A percentile compares a stretch with the other conserved stretches of the same genome.
Evolutionary conservation across 2,888 invertebrate species (phyloP).

Genomic region (Pteria penguin): DNA sequence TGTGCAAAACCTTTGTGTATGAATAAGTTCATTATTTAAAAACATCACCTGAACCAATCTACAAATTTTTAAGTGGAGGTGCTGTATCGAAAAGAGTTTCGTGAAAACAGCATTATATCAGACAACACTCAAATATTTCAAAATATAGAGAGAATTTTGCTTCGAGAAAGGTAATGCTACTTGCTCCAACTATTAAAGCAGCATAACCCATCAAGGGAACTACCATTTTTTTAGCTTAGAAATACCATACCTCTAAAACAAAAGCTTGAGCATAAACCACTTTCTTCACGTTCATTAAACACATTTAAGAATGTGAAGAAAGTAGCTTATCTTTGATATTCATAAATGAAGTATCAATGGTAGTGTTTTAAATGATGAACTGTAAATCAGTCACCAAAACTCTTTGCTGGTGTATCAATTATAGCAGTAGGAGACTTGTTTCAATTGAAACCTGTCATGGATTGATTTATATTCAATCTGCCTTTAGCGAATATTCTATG

Average conservation of each 20-base stretch:
- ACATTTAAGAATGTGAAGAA: conserved; percentile 15
- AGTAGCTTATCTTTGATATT: conserved; percentile 26
- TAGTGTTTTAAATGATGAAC: conserved; percentile 28
- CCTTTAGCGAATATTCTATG: conserved; percentile 30
- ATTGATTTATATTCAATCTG: conserved; percentile 24
- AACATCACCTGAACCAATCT: conserved; percentile 40
- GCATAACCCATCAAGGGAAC: conserved; percentile 38
- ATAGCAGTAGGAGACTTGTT: conserved; percentile 36
- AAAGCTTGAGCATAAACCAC: conserved; percentile 24
- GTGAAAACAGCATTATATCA: conserved; percentile 53
- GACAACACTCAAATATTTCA: conserved; percentile 40
- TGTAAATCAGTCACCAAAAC: conserved; percentile 10
- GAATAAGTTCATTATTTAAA: conserved; percentile 44
- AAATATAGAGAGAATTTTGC: conserved; percentile 43
- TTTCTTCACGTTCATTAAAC: conserved; percentile 25
- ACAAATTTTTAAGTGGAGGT: conserved; percentile 50
- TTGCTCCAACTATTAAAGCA: conserved; percentile 57
- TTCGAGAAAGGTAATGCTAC: conserved; percentile 27
- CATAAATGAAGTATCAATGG: conserved; percentile 39
- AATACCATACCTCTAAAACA: conserved; percentile 37
- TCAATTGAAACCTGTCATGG: conserved; percentile 35
- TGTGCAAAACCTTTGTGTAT: conserved; percentile 49
- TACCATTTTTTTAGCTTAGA: conserved; percentile 24
- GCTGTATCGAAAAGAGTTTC: conserved; percentile 54
- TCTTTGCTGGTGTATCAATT: conserved; percentile 25